These are phyloP conservation scores for Leucophenga varia DNA, from an alignment of 1,140 invertebrate genomes.

Conservation along the genomic window DNA sequence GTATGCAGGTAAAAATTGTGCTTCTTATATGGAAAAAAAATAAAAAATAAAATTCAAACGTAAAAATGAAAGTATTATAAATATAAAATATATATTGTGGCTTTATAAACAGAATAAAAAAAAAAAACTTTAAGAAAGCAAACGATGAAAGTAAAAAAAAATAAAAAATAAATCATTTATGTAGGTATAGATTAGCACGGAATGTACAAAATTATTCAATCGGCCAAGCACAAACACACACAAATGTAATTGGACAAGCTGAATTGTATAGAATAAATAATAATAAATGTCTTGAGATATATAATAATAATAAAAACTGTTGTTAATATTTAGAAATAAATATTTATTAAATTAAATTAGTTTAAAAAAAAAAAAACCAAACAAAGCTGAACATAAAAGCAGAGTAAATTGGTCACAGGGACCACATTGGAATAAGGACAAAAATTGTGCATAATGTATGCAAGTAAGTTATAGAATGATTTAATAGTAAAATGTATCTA, in stretches of 20 bases:
- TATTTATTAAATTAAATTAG: constrained; percentile 4
- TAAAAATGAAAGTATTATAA: constrained; percentile 5
- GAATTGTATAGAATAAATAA: too few relatives aligned
- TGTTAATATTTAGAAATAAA: constrained; percentile 5
- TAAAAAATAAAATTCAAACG: constrained; percentile 18
- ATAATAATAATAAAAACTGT: too few relatives aligned
- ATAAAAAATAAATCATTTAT: constrained; percentile 2
- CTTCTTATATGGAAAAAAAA: constrained; percentile 35
- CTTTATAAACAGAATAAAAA: constrained; percentile 8
- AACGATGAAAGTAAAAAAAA: constrained; percentile 13
- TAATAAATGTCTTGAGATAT: too few relatives aligned
- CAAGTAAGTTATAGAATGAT: too few relatives aligned
- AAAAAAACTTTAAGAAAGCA: constrained; percentile 8
- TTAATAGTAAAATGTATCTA: too few relatives aligned
- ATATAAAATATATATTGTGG: neutral
- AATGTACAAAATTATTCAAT: neutral
- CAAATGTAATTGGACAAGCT: too few relatives aligned
- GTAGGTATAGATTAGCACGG: neutral
- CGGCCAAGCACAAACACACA: too few relatives aligned
- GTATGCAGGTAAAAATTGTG: constrained; percentile 50
- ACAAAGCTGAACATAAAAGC: neutral
- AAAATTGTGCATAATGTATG: too few relatives aligned
- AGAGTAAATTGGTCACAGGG: too few relatives aligned
- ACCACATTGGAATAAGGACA: too few relatives aligned
- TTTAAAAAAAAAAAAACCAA: constrained; percentile 1